phyloP scores from a whole-genome alignment of 37 sponge, comb jelly and placozoan species.

The Chondrilla cf. caribensis region DNA sequence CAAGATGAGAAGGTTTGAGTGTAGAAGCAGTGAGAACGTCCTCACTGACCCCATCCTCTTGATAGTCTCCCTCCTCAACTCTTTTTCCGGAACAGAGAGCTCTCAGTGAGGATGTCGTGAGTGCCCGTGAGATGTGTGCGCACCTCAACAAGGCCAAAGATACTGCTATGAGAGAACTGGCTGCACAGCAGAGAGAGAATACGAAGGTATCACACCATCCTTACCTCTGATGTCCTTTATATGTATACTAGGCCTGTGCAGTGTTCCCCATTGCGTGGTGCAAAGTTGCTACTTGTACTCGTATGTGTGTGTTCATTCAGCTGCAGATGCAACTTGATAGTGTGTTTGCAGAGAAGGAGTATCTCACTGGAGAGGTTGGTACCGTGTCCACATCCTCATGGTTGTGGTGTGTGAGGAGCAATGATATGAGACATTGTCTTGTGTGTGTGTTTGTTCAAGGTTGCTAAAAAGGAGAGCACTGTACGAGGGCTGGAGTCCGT shows the following conservation, averaged over 20 bases:
- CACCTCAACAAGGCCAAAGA: constrained; percentile 79
- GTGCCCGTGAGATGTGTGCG: constrained; percentile 75
- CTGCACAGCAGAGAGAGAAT: constrained; percentile 37
- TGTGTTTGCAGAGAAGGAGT: neutral
- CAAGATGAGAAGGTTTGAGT: constrained; percentile 80
- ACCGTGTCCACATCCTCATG: no score
- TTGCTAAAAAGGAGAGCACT: constrained; percentile 21
- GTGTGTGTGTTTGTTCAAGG: constrained; percentile 14
- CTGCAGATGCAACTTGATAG: neutral
- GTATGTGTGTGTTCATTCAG: neutral
- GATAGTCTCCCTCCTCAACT: neutral
- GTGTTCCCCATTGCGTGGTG: no score
- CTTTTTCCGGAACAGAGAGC: constrained; percentile 43
- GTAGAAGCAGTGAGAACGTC: neutral
- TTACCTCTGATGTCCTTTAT: neutral
- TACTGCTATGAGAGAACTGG: constrained; percentile 57
- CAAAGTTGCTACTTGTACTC: no score
- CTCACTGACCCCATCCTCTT: neutral
- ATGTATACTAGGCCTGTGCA: no score
- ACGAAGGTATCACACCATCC: constrained; percentile 60
- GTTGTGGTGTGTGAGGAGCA: no score
- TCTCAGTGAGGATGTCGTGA: constrained; percentile 67
- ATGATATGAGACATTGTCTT: no score
- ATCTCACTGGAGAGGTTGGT: neutral
- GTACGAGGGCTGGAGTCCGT: constrained; percentile 53